Conservation (phyloP, 2,113 vertebrate species). For the Chaetorhynchus papuensis region DNA sequence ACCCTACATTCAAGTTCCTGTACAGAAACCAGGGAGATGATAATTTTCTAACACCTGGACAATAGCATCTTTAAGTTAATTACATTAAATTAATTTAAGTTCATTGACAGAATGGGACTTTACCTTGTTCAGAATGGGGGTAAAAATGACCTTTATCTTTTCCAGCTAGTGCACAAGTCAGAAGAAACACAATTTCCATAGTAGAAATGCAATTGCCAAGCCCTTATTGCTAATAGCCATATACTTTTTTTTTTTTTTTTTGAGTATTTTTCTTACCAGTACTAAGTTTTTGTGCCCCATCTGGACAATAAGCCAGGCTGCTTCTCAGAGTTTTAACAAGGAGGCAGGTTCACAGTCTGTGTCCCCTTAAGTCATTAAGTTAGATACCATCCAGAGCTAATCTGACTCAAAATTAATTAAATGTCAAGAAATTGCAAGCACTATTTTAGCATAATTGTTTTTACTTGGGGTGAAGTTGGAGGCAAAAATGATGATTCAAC, state of each 20-base stretch:
- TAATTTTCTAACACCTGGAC: background rate
- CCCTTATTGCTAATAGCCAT: background rate
- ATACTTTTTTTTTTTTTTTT: background rate
- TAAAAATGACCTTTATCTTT: background rate
- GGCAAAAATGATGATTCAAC: background rate
- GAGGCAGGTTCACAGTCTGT: background rate
- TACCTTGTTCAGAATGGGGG: background rate
- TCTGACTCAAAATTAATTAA: background rate
- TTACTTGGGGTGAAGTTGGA: background rate
- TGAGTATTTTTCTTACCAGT: background rate
- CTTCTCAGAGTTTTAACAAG: background rate
- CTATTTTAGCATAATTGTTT: background rate
- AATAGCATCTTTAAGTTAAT: background rate
- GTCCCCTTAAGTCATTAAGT: background rate
- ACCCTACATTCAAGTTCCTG: background rate
- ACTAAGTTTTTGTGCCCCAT: background rate
- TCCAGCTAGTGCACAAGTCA: background rate
- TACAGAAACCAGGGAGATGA: background rate
- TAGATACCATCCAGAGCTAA: background rate
- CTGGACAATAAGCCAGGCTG: background rate
- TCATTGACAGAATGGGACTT: rapidly evolving
- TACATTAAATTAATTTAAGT: background rate
- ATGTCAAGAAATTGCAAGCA: background rate
- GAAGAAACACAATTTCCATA: background rate
- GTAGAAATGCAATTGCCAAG: background rate